phyloP scores from a whole-genome alignment of 2,888 invertebrate genomes.

The Nipponacmea schrenckii region DNA sequence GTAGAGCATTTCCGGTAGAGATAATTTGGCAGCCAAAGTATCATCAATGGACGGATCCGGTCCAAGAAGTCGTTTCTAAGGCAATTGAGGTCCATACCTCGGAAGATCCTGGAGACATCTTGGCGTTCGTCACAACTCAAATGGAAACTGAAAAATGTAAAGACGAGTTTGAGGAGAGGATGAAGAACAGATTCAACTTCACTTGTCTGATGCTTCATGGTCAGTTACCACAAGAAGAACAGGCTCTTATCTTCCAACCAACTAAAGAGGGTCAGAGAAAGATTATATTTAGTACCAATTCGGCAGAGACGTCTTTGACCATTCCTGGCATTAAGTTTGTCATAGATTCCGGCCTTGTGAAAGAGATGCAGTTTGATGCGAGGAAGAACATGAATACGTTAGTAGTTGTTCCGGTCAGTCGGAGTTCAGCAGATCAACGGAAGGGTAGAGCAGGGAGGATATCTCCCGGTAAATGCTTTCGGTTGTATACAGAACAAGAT shows the following conservation, averaged over 20 bases:
- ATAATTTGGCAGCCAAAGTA: slow-evolving; percentile 44
- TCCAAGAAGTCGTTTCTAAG: slow-evolving; percentile 54
- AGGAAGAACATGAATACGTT: slow-evolving; percentile 56
- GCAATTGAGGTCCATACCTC: slow-evolving; percentile 55
- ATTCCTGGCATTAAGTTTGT: too few species aligned
- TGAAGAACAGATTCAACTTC: slow-evolving; percentile 32
- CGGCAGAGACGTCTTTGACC: slow-evolving; percentile 69
- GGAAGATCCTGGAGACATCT: slow-evolving; percentile 60
- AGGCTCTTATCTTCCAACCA: slow-evolving; percentile 57
- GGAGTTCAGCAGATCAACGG: slow-evolving; percentile 67
- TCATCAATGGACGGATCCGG: slow-evolving; percentile 30
- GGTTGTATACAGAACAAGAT: slow-evolving; percentile 60
- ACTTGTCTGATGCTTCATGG: slow-evolving; percentile 58
- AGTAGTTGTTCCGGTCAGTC: slow-evolving; percentile 49
- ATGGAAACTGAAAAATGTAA: slow-evolving; percentile 62
- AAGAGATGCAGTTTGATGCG: slow-evolving; percentile 64
- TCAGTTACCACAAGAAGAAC: slow-evolving; percentile 59
- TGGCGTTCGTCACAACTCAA: slow-evolving; percentile 66
- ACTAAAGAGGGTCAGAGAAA: slow-evolving; percentile 52
- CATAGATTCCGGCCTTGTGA: too few species aligned
- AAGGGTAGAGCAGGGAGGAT: slow-evolving; percentile 68
- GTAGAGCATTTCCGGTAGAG: slow-evolving; percentile 65
- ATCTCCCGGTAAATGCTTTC: slow-evolving; percentile 63
- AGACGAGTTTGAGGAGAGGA: slow-evolving; percentile 1
- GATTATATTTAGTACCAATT: slow-evolving; percentile 68